These are phyloP conservation scores for Scolanthus callimorphus DNA, from an alignment of 92 coral and sea anemone species.

Conservation along the genomic window DNA sequence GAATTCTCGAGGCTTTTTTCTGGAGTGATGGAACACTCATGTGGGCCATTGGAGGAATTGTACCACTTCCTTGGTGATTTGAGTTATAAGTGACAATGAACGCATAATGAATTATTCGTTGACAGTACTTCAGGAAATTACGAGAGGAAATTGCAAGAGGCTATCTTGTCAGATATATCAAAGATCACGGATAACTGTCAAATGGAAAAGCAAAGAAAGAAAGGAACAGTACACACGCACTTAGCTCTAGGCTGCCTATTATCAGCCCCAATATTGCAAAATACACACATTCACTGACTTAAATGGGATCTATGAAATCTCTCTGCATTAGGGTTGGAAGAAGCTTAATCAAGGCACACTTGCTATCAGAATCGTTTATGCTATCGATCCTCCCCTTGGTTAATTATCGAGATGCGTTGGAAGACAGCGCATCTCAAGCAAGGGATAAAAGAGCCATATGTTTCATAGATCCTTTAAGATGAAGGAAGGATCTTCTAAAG, in stretches of 20 bases:
- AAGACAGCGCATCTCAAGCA: background rate
- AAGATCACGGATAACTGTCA: constrained; percentile 95
- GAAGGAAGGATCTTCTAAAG: constrained; percentile 31
- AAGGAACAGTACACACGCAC: constrained; percentile 93
- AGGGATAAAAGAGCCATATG: constrained; percentile 16
- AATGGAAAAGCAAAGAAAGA: constrained; percentile 77
- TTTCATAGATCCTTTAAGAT: constrained; percentile 16
- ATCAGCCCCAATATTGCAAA: constrained; percentile 76
- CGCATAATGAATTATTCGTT: constrained; percentile 96
- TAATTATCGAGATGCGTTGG: constrained; percentile 39
- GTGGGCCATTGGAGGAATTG: constrained; percentile 43
- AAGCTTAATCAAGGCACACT: constrained; percentile 34
- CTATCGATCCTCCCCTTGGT: constrained; percentile 47
- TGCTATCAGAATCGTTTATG: constrained; percentile 55
- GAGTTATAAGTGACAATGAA: constrained; percentile 97
- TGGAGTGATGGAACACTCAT: constrained; percentile 44
- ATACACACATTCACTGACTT: constrained; percentile 72
- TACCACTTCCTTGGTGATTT: constrained; percentile 72
- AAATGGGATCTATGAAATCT: constrained; percentile 70
- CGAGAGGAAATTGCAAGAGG: constrained; percentile 98
- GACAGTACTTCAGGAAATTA: constrained; percentile 99
- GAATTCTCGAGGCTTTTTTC: constrained; percentile 30
- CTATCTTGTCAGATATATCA: constrained; percentile 98
- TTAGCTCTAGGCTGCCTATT: constrained; percentile 84
- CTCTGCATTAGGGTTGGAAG: constrained; percentile 41